Evolutionary conservation across 2,888 invertebrate genomes (phyloP), one percentile per base, ranked within the genome.

Genomic region (Netelia virgata): DNA sequence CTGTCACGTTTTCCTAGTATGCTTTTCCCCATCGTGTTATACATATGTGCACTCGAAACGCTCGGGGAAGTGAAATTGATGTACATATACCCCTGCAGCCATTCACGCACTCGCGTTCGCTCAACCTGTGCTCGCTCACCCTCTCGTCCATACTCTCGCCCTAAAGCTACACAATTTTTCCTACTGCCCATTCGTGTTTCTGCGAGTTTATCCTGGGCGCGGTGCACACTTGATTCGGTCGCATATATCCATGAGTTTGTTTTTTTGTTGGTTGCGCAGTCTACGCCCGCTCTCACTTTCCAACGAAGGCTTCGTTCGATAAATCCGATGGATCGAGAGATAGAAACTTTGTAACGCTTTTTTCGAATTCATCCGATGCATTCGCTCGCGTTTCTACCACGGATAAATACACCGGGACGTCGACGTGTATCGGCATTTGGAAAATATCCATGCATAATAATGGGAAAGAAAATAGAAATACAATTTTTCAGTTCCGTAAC

Each of bases 321-420:
- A 50, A 82, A 82, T 82, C 20, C 82, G 47, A 82, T 76, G 70
- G 82, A 82, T 82, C 55, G 70, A 82, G 75, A 82, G 63, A 75
- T 75, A 69, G 53, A 70, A 55, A 70, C 70, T 82, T 75, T 82
- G 50, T 53, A 18, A 64, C 69, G 41, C 28, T 23, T 73, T 63
- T 36, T 43, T 63, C 43, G n/a, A 55, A 81, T 75, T 41, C 43
- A 75, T 55, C 75, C 43, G 63, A 63, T 75, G 75, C 63, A 73
- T 68, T 72, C 50, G 55, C 36, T 50, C 9, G 59, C 41, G 64
- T 70, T 73, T 79, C 47, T 53, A 10, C 57, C 70, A 28, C 18
- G 47, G 47, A 18, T n/a, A 18, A n/a, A 53, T 53, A 36, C 36
- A 36, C 36, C 36, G 36, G n/a, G n/a, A 36, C 36, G 36, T 6